A percentile compares a stretch with the other conserved stretches of the same genome.
These are phyloP conservation scores for Acanthopleura granulata DNA, from an alignment of 2,888 invertebrate genomes.

Conservation along the genomic window DNA sequence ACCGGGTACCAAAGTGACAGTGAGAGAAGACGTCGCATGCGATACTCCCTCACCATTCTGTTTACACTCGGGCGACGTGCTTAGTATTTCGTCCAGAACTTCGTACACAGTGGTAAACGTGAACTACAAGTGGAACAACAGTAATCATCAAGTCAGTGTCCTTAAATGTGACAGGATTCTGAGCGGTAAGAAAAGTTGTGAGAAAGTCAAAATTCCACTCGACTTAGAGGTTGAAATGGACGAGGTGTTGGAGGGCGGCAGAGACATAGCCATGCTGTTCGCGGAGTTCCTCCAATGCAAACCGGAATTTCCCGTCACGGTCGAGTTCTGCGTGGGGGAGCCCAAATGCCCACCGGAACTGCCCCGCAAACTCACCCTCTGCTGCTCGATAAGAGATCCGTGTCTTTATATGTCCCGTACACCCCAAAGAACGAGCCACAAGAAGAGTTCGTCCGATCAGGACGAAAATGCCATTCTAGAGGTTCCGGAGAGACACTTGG, in stretches of 20 bases:
- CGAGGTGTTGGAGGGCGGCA: background rate
- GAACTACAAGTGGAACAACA: constrained; percentile 18
- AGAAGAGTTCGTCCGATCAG: too few species aligned
- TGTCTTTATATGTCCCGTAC: background rate
- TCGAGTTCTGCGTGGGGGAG: background rate
- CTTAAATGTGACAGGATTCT: background rate
- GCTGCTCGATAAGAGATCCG: background rate
- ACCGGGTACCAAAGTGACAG: constrained; percentile 9
- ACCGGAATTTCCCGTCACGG: background rate
- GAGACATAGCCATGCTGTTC: background rate
- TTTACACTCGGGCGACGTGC: background rate
- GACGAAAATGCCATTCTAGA: background rate
- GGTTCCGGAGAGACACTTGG: constrained; percentile 3
- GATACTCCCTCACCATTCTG: background rate
- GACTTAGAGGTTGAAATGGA: constrained; percentile 7
- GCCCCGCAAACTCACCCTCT: background rate
- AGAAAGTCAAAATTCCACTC: constrained; percentile 2
- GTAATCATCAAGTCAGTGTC: background rate
- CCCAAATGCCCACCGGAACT: background rate
- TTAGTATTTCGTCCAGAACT: background rate
- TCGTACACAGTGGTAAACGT: background rate
- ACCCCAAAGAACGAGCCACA: background rate
- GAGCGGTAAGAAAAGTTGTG: background rate
- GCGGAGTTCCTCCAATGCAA: background rate
- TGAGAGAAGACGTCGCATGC: background rate